Conservation (phyloP, 2,797 vertebrate species). For the Erethizon dorsatum region DNA sequence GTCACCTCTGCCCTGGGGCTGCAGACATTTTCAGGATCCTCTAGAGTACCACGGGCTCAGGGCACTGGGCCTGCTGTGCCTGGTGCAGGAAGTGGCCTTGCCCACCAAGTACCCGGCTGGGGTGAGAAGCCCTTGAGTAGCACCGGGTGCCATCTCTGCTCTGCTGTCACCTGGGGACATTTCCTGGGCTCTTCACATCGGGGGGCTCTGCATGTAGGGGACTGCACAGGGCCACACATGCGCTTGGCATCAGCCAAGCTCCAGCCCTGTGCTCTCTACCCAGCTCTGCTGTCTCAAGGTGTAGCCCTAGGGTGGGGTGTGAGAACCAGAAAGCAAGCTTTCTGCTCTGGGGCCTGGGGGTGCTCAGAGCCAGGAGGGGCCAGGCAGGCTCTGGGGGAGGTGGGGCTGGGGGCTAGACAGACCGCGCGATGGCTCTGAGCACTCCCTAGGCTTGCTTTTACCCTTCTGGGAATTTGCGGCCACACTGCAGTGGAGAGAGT, state of each 20-base stretch:
- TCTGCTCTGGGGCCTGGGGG: fast-evolving
- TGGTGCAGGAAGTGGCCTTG: not conserved
- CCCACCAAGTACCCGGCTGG: fast-evolving
- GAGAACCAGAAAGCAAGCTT: not conserved
- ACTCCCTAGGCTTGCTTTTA: no score
- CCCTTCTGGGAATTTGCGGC: not conserved
- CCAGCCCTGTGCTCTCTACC: not conserved
- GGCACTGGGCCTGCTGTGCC: not conserved
- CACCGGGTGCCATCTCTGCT: not conserved
- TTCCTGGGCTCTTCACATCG: not conserved
- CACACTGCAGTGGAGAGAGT: fast-evolving
- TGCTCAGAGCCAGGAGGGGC: not conserved
- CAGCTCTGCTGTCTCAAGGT: not conserved
- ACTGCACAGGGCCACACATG: fast-evolving
- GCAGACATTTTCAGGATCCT: not conserved
- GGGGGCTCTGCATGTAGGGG: no score
- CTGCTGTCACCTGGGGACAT: not conserved
- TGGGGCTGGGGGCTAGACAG: no score
- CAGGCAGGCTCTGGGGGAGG: not conserved
- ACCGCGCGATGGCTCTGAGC: no score
- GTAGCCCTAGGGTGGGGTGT: not conserved
- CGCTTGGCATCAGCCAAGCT: no score
- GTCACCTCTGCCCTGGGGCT: no score
- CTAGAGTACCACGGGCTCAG: not conserved
- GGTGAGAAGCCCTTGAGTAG: no score